A percentile compares a stretch with the other conserved stretches of the same genome.
Conservation (phyloP, 1,140 invertebrate genomes). For the Conus ventricosus region DNA sequence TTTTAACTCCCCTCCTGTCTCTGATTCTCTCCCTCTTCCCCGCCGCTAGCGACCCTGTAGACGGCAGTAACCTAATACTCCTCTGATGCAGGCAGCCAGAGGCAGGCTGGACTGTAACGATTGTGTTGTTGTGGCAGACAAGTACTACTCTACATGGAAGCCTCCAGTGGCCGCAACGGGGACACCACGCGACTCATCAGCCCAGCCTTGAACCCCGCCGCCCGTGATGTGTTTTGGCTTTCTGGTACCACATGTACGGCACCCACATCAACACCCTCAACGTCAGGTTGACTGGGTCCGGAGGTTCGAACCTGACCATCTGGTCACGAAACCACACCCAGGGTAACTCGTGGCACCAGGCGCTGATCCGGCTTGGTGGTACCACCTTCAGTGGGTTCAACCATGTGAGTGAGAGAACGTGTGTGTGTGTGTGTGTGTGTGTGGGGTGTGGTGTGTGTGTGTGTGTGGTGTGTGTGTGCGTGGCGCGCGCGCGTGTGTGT, state of each 20-base stretch:
- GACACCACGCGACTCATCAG: conserved; percentile 44
- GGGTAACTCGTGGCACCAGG: conserved; percentile 58
- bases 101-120: too few relatives aligned
- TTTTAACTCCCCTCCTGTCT: too few relatives aligned
- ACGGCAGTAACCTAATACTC: too few relatives aligned
- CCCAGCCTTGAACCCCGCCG: conserved; percentile 23
- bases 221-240: conserved; percentile 58
- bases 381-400: conserved; percentile 17
- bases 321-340: conserved; percentile 47
- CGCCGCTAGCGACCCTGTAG: too few relatives aligned
- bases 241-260: conserved; percentile 74
- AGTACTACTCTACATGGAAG: conserved; percentile 60
- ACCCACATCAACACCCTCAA: conserved; percentile 62
- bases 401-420: not conserved
- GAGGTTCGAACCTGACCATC: conserved; percentile 23
- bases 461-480: too few relatives aligned
- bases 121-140: conserved; percentile 27
- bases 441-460: not conserved
- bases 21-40: too few relatives aligned
- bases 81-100: too few relatives aligned
- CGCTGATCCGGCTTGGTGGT: conserved; percentile 46
- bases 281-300: conserved; percentile 50
- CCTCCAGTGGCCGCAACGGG: conserved; percentile 42
- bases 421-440: not conserved
- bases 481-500: not conserved